A percentile compares a stretch with the other conserved stretches of the same genome.
Conservation (phyloP, 30 jellyfish, hydroid and myxozoan genomes). For the Nemopilema nomurai region DNA sequence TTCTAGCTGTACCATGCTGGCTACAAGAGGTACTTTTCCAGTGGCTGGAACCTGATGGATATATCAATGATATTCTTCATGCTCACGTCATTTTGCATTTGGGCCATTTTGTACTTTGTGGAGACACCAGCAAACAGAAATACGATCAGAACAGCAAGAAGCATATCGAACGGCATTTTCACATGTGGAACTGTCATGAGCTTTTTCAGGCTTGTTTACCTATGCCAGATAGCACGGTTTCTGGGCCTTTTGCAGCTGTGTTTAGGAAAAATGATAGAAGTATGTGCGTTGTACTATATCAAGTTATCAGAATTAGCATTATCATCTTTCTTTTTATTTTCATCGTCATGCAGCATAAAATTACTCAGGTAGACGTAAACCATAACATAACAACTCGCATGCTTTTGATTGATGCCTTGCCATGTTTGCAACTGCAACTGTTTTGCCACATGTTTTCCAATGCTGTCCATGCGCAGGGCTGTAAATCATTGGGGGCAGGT, state of each 20-base stretch:
- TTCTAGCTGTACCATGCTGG: conserved; percentile 71
- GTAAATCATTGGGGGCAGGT: no score
- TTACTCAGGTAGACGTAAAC: no score
- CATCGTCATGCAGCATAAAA: no score
- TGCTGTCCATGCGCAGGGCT: no score
- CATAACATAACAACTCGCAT: no score
- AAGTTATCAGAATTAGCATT: no score
- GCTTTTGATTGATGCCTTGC: no score
- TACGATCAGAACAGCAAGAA: conserved; percentile 2
- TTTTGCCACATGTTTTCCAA: no score
- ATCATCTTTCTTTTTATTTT: no score
- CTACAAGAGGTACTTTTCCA: conserved; percentile 50
- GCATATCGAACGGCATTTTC: conserved; percentile 79
- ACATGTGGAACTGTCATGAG: conserved; percentile 88
- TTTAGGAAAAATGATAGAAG: conserved; percentile 93
- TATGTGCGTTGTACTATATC: neutral
- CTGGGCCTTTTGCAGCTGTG: conserved; percentile 94
- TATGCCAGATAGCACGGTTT: conserved; percentile 86
- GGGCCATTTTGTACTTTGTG: conserved; percentile 64
- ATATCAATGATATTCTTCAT: conserved; percentile 74
- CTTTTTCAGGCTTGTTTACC: conserved; percentile 84
- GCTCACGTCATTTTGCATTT: conserved; percentile 58
- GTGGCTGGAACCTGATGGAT: conserved; percentile 96
- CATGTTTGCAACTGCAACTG: no score
- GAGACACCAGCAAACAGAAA: conserved; percentile 22